Base-by-base conservation (phyloP, 1,140 invertebrate species). In the Homarus americanus region DNA sequence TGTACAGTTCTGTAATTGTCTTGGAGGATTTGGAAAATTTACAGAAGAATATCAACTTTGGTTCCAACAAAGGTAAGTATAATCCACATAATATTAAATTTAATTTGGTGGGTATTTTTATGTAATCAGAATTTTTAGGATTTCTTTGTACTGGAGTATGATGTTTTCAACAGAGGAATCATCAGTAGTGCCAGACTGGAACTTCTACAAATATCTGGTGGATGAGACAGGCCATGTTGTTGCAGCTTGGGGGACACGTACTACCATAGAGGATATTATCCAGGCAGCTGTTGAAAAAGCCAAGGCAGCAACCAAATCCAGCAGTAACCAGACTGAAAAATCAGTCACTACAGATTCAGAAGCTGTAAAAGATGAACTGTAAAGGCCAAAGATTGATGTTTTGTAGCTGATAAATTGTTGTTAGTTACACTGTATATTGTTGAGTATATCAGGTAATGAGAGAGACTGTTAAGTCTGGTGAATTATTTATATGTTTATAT, bases 181-280 rank as follows among this genome's bases (percentile, higher is more conserved):
- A 28, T 93, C 93, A 5, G 82, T 93, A 5, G 87, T 93, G 32
- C 95, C 95, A 36, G 94, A 93, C 69, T 95, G 95, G 95, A 95
- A 95, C 91, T 95, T 95, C 92, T 95, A 95, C 94, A 95, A 95
- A 89, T 95, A 95, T 92, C 92, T 95, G n/a, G 94, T 95, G 5
- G 93, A 94, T 93, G 93, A 93, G 76, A 93, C 95, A 63, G 95
- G 95, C 10, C 87, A 94, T 28, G 94, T 95, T 1, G 15, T 94
- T 0, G 90, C 94, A 88, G 93, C 94, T 3, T 95, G 95, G 95
- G 94, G 94, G 32, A 94, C 95, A 24, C 93, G 94, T 86, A 93
- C 93, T 40, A 92, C 93, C 36, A 94, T 95, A n/a, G 93, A 95
- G 72, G 92, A 94, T 76, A 87, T 93, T 24, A 88, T 95, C 12